Base-by-base conservation (phyloP, 2,113 vertebrate species). In the Lepus americanus region DNA sequence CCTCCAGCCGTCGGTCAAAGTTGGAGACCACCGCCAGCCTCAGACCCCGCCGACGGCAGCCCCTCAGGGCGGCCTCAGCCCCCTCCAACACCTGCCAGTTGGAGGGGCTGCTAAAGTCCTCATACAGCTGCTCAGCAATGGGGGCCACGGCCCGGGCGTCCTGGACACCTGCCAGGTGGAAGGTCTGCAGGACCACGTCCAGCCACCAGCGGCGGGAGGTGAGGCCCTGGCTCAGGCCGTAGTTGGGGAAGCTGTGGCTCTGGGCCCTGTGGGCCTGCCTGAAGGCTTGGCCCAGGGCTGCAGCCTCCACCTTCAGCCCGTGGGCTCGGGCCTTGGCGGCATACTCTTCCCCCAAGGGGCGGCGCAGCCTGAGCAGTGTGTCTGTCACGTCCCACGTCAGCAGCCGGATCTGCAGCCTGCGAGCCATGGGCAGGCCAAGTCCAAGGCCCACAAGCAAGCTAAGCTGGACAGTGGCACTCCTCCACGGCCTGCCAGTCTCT, bases 351-450 rank as follows among this genome's bases (percentile, higher is more conserved):
- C 99, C 99, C 1, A 99, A 98, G 0, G 99, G 98, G 4, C 25
- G 88, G 59, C 99, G 98, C 92, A 99, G 98, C 92, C 98, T 99
- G 82, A 99, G 97, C 80, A 99, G 97, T 0, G 99, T 99, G 97
- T 99, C 99, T 87, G 99, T 99, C 94, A 99, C 98, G 0, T 99
- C 99, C 99, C 99, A 99, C 0, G 99, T 98, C 53, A 99, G 97
- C 82, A 99, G 98, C 27, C 98, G 98, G 17, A 97, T 33, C 53
- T 61, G 92, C 27, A 99, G 97, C 39, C 74, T 86, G 91, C 98
- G 96, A 0, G 95, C 94, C 97, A 98, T 98, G 86, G 59, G 12
- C 13, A 49, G 10, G 66, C 17, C 67, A 51, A 44, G 70, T 66
- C 19, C 74, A 27, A 61, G 8, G 33, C 49, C 10, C 33, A 51